Percentiles rank a stretch among this genome's conserved stretches.
These are phyloP conservation scores for Brachyopa scutellaris DNA, from an alignment of 2,888 invertebrate genomes.

Conservation along the genomic window DNA sequence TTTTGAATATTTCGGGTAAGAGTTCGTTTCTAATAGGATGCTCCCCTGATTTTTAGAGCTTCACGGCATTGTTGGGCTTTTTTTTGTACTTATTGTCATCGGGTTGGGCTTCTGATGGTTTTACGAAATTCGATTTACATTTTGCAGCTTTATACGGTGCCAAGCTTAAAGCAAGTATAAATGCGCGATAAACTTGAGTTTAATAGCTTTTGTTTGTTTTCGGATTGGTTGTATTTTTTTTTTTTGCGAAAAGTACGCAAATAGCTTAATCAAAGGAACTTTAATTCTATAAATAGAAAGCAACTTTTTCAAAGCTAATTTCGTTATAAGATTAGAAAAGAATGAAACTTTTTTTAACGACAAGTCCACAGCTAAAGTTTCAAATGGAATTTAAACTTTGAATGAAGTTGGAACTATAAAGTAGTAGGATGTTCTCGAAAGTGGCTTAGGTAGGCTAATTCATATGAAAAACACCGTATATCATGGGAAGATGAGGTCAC, in stretches of 20 bases:
- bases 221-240: too few relatives aligned
- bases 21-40: constrained; percentile 68
- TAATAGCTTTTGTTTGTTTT: constrained; percentile 43
- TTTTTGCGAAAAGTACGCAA: constrained; percentile 1
- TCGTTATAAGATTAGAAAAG: too few relatives aligned
- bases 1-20: constrained; percentile 4
- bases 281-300: constrained; percentile 40
- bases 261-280: constrained; percentile 19
- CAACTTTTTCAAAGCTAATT: constrained; percentile 42
- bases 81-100: background rate
- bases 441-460: too few relatives aligned
- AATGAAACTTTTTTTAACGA: too few relatives aligned
- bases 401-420: too few relatives aligned
- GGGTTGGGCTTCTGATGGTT: background rate
- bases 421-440: too few relatives aligned
- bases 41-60: constrained; percentile 68
- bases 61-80: constrained; percentile 48
- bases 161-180: constrained; percentile 55
- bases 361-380: too few relatives aligned
- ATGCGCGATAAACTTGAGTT: constrained; percentile 41
- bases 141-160: constrained; percentile 43
- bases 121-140: constrained; percentile 8
- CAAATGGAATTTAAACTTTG: too few relatives aligned
- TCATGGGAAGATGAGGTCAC: too few relatives aligned
- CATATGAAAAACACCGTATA: too few relatives aligned